A percentile compares a stretch with the other conserved stretches of the same genome.
Evolutionary conservation across 2,113 vertebrate genomes (phyloP).

Genomic region (Gyps fulvus): DNA sequence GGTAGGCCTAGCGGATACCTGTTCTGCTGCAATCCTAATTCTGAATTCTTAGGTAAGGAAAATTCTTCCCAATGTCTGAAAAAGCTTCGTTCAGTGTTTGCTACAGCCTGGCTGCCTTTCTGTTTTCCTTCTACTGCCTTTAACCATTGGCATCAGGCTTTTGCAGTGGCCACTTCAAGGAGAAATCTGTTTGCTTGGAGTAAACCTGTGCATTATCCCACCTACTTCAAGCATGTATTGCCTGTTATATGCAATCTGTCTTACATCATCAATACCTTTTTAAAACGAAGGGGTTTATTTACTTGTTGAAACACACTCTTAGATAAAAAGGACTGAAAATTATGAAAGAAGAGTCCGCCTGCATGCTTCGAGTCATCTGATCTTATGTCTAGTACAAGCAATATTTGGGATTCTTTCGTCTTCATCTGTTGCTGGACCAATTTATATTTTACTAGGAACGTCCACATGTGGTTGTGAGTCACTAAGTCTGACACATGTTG

Average conservation of each 20-base stretch:
- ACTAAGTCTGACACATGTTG: slow-evolving; percentile 14
- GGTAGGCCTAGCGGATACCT: not conserved
- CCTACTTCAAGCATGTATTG: not conserved
- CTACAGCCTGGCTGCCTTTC: not conserved
- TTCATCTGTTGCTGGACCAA: not conserved
- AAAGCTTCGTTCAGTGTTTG: not conserved
- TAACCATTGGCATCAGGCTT: not conserved
- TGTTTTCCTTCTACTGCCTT: not conserved
- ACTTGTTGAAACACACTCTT: not conserved
- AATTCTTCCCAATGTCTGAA: not conserved
- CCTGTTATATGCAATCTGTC: not conserved
- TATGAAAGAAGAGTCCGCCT: not conserved
- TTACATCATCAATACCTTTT: not conserved
- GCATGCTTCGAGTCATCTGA: not conserved
- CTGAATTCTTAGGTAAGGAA: not conserved
- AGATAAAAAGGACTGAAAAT: not conserved
- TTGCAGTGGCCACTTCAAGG: not conserved
- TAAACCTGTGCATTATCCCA: not conserved
- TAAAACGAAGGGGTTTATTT: not conserved
- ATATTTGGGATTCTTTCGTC: slow-evolving; percentile 2
- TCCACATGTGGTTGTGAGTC: slow-evolving; percentile 25
- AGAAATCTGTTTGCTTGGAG: not conserved
- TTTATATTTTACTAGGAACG: not conserved
- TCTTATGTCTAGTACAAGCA: not conserved
- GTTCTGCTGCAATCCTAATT: not conserved